Base-by-base conservation (phyloP, 2,113 vertebrate genomes). In the Scatophagus argus region DNA sequence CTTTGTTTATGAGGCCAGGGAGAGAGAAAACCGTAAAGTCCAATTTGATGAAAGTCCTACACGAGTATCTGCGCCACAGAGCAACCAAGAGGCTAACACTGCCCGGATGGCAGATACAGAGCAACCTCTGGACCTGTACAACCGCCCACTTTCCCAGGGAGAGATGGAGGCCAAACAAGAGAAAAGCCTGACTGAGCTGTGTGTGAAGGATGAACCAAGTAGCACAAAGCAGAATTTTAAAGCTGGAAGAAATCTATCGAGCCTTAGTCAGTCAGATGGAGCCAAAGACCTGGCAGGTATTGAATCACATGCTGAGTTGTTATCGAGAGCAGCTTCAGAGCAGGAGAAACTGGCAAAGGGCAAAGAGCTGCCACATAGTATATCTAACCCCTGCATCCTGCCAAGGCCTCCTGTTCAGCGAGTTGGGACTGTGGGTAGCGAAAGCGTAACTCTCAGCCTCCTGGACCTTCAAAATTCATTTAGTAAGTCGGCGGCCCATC, bases 401-500 rank as follows among this genome's bases (percentile, higher is more conserved):
- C 81, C 74, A 0, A 17, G 56, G 43, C 52, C 63, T 31, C 49
- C 78, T 4, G 52, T 64, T 61, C 44, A 85, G 43, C 79, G 29
- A 55, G 8, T 8, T 23, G 46, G 47, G 31, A 27, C 47, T 27
- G 6, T 44, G n/a, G 58, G 46, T 23, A 11, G 59, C 43, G 38
- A 34, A 25, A 7, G 21, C 0, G 19, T 32, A 34, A 29, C 56
- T 66, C 29, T 62, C 43, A 38, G 89, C 71, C 83, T 95, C 29
- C 66, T 93, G 32, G 91, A 95, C 5, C 88, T 96, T 58, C 95
- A 96, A 60, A 69, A 93, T 51, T 88, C 91, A 49, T 96, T 95
- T 85, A 94, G 91, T 54, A 96, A 92, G 77, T 84, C 92, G n/a
- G 86, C 79, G 34, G 90, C 87, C 39, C 94, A 94, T 41, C 93